These are phyloP conservation scores for Silurus lanzhouensis DNA, from an alignment of 2,797 vertebrate species.

Conservation along the genomic window DNA sequence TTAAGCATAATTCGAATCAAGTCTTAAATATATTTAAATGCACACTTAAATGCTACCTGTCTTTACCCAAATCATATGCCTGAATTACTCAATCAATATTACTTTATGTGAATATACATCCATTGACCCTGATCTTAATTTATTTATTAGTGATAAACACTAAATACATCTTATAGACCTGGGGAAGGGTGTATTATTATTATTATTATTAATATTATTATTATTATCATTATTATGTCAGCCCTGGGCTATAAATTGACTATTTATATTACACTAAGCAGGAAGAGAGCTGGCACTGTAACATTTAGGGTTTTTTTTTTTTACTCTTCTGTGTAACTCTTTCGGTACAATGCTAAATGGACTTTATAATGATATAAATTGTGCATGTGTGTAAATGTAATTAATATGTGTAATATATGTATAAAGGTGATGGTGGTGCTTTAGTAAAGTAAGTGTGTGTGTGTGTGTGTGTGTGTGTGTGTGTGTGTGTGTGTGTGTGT, in stretches of 20 bases:
- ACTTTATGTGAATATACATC: background rate
- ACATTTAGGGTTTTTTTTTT: no score
- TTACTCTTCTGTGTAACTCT: no score
- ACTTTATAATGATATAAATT: background rate
- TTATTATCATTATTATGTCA: no score
- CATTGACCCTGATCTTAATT: background rate
- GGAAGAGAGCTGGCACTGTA: no score
- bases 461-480: constrained; percentile 19
- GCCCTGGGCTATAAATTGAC: no score
- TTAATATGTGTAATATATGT: background rate
- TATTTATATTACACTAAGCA: no score
- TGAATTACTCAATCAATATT: background rate
- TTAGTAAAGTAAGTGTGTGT: background rate
- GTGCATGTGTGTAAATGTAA: background rate
- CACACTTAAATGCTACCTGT: background rate
- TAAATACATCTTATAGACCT: background rate
- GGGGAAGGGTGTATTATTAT: background rate
- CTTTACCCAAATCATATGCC: background rate
- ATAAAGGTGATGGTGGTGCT: background rate
- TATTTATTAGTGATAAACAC: no score
- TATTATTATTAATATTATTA: background rate
- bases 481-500: no score
- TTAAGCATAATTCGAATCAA: background rate
- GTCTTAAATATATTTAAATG: background rate
- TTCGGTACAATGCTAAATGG: background rate